Percentiles rank a stretch among this genome's conserved stretches.
Conservation (phyloP, 2,797 vertebrate species). For the Premnoplex brunnescens region DNA sequence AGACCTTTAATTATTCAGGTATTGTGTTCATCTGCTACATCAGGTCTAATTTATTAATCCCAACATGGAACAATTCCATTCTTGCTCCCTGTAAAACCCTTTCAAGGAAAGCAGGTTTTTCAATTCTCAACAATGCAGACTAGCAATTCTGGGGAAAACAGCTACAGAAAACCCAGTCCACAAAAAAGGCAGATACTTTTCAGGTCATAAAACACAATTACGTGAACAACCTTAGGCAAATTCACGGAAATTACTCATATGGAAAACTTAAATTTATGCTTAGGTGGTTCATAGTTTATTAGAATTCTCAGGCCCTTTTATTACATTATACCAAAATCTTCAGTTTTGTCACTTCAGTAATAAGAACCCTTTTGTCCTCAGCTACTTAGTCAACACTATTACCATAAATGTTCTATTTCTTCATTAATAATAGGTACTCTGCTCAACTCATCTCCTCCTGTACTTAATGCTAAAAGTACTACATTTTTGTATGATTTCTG, state of each 20-base stretch:
- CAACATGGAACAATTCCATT: accelerated
- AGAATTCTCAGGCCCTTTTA: not conserved
- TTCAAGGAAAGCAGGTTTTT: not conserved
- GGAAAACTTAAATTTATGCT: not conserved
- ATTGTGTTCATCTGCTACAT: not conserved
- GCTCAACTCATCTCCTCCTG: not conserved
- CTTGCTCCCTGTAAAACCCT: not conserved
- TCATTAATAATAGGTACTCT: not conserved
- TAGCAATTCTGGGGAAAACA: not conserved
- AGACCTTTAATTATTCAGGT: not conserved
- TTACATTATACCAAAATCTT: accelerated
- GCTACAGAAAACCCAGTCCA: not conserved
- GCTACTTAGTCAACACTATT: not conserved
- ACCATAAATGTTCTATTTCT: not conserved
- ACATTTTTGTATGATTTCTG: not conserved
- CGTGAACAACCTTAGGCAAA: not conserved
- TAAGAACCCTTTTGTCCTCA: not conserved
- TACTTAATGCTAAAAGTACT: not conserved
- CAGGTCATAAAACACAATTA: not conserved
- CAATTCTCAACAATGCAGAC: not conserved
- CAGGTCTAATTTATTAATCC: not conserved
- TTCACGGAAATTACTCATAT: not conserved
- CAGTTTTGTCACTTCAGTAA: not conserved
- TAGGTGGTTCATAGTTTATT: not conserved
- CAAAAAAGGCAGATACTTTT: not conserved